Base-by-base conservation (phyloP, 2,113 vertebrate species). In the Anguilla rostrata region DNA sequence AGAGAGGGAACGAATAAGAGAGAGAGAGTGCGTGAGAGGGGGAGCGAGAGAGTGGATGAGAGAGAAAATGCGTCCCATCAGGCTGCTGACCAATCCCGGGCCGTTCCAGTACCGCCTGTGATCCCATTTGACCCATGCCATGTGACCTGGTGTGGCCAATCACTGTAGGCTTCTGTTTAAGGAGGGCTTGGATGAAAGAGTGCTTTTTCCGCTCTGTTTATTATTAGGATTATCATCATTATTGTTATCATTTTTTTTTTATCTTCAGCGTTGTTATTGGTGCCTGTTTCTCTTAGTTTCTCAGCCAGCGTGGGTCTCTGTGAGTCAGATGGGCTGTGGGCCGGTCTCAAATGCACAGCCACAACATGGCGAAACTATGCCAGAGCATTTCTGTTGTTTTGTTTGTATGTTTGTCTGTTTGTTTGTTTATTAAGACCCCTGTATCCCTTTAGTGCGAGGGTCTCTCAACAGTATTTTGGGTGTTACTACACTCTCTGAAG, bases 161-260 rank as follows among this genome's bases (percentile, higher is more conserved):
- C 41, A 60, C 86, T 46, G 34, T 81, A 3, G 83, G 87, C 87
- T 87, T 88, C 84, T 81, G 15, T 66, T 34, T 56, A 63, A 66
- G 56, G 90, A 86, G 84, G 91, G 87, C 88, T 87, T 56, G 87
- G 81, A n/a, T 81, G 46, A 90, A 88, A 89, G 11, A 87, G 83
- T 90, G 34, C 34, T 34, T 91, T 92, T 89, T 83, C 85, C 89
- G 91, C 88, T 81, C 75, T 66, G 46, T 49, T 86, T 86, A 60
- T 60, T 87, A 87, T 88, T 91, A 46, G 16, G 63, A 75, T 39
- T 29, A 34, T 46, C 20, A 43, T 83, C 11, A 53, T 26, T 87
- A 4, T 84, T 34, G 84, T 87, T 71, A 34, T 85, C 88, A 88
- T 40, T 41, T 83, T 2, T 83, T 2, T 81, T 46, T 80, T n/a